These are phyloP conservation scores for Heteromurus nitidus DNA, from an alignment of 2,888 invertebrate genomes.

Conservation along the genomic window DNA sequence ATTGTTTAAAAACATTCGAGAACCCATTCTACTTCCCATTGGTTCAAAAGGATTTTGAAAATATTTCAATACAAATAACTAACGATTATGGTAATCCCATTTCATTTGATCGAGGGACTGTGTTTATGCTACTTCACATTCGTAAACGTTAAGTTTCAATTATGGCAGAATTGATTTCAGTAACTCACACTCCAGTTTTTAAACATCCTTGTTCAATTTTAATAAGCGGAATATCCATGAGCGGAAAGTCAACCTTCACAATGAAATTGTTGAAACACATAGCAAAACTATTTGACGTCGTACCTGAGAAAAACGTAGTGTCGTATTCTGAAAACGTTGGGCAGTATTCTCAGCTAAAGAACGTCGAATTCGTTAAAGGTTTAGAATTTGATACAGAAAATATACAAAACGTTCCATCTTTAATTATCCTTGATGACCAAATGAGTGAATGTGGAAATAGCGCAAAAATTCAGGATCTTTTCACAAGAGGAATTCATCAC, in stretches of 20 bases:
- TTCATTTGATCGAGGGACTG: neutral
- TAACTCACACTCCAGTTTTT: neutral
- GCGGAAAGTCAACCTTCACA: slow-evolving; percentile 19
- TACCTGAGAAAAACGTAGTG: neutral
- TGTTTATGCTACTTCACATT: slow-evolving; percentile 2
- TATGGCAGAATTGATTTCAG: neutral
- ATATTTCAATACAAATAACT: neutral
- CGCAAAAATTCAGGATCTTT: slow-evolving; percentile 8
- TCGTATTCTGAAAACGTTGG: neutral
- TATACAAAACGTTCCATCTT: neutral
- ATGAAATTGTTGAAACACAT: slow-evolving; percentile 15
- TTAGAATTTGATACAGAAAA: neutral
- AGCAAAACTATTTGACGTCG: neutral
- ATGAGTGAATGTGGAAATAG: slow-evolving; percentile 18
- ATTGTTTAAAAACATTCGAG: neutral
- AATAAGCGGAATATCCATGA: slow-evolving; percentile 9
- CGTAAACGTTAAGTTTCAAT: neutral
- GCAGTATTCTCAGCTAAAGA: neutral
- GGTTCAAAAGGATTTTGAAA: slow-evolving; percentile 15
- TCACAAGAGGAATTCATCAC: slow-evolving; percentile 49
- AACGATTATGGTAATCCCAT: neutral
- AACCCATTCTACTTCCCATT: slow-evolving; percentile 21
- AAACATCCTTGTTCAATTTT: slow-evolving; percentile 41
- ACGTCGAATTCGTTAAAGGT: neutral
- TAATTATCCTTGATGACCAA: slow-evolving; percentile 37